Conservation (phyloP, 2,797 vertebrate genomes). For the Oryzias dopingdopingensis region DNA sequence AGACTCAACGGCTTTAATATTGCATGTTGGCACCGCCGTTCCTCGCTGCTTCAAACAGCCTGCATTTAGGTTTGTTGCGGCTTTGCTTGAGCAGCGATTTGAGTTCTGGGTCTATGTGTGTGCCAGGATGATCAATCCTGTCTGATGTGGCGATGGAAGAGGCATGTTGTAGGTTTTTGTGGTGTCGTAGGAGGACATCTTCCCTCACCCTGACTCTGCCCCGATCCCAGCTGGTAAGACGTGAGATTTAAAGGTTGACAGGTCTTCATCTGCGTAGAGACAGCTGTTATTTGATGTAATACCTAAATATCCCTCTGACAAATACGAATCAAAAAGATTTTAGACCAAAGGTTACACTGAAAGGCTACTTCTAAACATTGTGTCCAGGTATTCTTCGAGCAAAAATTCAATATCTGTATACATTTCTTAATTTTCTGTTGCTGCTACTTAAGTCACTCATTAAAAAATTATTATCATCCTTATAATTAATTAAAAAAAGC, state of each 20-base stretch:
- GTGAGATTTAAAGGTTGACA: background rate
- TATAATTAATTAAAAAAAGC: no score
- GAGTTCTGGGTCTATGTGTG: slow-evolving; percentile 6
- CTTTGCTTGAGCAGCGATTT: background rate
- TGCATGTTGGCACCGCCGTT: slow-evolving; percentile 57
- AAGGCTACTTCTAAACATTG: no score
- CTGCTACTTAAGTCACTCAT: no score
- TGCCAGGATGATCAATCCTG: background rate
- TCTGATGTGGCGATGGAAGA: slow-evolving; percentile 51
- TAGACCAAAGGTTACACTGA: no score
- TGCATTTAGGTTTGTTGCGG: slow-evolving; percentile 19
- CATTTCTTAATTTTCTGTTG: no score
- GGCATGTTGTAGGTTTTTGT: slow-evolving; percentile 43
- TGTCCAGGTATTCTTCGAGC: no score
- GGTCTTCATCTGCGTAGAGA: background rate
- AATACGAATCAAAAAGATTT: no score
- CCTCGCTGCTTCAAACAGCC: slow-evolving; percentile 13
- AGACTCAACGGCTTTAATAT: slow-evolving; percentile 71
- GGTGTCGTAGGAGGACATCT: slow-evolving; percentile 55
- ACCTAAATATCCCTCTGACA: background rate
- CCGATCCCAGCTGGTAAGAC: slow-evolving; percentile 56
- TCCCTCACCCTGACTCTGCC: slow-evolving; percentile 41
- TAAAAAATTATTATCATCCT: no score
- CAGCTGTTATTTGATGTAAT: background rate
- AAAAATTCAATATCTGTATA: no score